These are phyloP conservation scores for Shargacucullia verbasci DNA, from an alignment of 2,888 invertebrate genomes.

Conservation along the genomic window DNA sequence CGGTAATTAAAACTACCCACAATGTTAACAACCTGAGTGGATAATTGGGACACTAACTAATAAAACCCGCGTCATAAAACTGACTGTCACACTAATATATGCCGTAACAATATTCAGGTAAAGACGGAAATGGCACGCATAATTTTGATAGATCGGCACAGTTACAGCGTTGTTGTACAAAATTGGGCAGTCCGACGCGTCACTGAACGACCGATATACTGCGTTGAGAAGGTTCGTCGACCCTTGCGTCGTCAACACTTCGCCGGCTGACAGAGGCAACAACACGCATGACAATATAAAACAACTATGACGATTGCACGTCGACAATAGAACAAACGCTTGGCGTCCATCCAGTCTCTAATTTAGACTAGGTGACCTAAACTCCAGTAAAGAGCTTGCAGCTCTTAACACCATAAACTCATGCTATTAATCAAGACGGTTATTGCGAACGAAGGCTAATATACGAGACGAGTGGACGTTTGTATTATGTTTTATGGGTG, in stretches of 20 bases:
- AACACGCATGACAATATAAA: slow-evolving; percentile 76
- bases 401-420: slow-evolving; percentile 48
- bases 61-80: slow-evolving; percentile 30
- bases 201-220: slow-evolving; percentile 71
- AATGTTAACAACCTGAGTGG: slow-evolving; percentile 42
- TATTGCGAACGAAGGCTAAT: slow-evolving; percentile 38
- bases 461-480: slow-evolving; percentile 32
- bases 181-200: slow-evolving; percentile 71
- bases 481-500: slow-evolving; percentile 42
- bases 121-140: slow-evolving; percentile 58
- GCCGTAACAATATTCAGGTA: slow-evolving; percentile 45
- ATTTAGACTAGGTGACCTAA: slow-evolving; percentile 80
- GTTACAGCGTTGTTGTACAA: slow-evolving; percentile 62
- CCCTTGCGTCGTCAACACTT: slow-evolving; percentile 66
- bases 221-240: slow-evolving; percentile 76
- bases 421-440: slow-evolving; percentile 41
- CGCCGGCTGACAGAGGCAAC: slow-evolving; percentile 63
- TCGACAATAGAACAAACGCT: slow-evolving; percentile 85
- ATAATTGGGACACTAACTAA: slow-evolving; percentile 43
- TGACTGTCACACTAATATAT: slow-evolving; percentile 46
- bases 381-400: slow-evolving; percentile 61
- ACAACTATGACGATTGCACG: slow-evolving; percentile 70
- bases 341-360: slow-evolving; percentile 84
- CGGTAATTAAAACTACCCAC: slow-evolving; percentile 65
- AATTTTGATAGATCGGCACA: slow-evolving; percentile 64